Evolutionary conservation across 2,888 invertebrate genomes (phyloP), one percentile per base, ranked within the genome.

Genomic region (Philereme transversata): DNA sequence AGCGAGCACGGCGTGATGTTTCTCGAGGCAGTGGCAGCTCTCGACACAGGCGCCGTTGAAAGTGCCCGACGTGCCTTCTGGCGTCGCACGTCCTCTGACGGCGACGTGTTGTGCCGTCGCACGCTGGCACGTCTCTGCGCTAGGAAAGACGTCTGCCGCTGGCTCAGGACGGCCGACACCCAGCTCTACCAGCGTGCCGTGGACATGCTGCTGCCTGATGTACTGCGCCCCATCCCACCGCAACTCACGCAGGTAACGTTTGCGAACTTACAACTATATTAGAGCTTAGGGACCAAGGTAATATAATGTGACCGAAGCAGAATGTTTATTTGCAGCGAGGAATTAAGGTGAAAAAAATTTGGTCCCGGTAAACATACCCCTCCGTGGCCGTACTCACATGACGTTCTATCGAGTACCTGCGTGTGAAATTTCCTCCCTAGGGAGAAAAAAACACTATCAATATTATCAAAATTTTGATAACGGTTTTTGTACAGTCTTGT

Each of bases 111-210:
- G 88, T 98, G 98, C 87, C 98, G 99, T 82, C 97, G 97, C 83
- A 93, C 97, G 75, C 97, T 99, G 55, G 96, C 97, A 85, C 96
- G 94, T 59, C 92, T 97, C 77, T 95, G 96, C 7, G 76, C 83
- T 34, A 57, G 83, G 2, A 69, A 71, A 57, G 95, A 95, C 72
- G 95, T 97, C 56, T 96, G 96, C 81, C 93, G 94, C 57, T 98
- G 96, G 93, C 95, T 98, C 74, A 94, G 95, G 54, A 93, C 94
- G 78, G 97, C 98, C 53, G 99, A 99, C 90, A 96, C 97, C 82
- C 95, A 95, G 70, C 97, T 99, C 88, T 98, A 99, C 92, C 99
- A 99, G 92, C 97, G 97, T 81, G 94, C 99, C 72, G 98, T 99
- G 7, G 98, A 99, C 87, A 96, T 99, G 75, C 94, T 99, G 72